A percentile compares a stretch with the other conserved stretches of the same genome.
These are phyloP conservation scores for Ia io DNA, from an alignment of 2,113 vertebrate genomes.

Conservation along the genomic window DNA sequence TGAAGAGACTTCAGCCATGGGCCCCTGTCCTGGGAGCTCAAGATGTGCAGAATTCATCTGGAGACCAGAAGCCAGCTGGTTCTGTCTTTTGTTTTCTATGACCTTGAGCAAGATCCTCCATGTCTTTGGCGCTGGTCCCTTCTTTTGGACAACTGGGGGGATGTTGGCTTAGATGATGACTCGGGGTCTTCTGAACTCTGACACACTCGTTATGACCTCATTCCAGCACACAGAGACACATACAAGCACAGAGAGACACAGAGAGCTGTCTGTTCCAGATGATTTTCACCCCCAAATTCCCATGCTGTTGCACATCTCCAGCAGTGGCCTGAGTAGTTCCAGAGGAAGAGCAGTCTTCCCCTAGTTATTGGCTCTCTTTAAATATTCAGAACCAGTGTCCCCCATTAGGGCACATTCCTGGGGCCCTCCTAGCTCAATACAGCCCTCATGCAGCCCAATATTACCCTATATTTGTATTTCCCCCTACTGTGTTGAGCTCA, in stretches of 20 bases:
- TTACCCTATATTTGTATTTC: background rate
- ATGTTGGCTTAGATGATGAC: background rate
- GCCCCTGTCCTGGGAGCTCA: background rate
- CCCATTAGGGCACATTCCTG: background rate
- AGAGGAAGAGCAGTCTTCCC: background rate
- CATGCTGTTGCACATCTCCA: background rate
- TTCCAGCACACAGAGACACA: background rate
- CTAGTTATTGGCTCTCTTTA: background rate
- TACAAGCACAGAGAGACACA: background rate
- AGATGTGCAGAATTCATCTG: background rate
- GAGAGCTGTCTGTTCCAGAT: background rate
- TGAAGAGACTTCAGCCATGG: background rate
- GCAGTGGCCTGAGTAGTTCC: background rate
- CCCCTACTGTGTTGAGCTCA: background rate
- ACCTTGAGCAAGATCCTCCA: background rate
- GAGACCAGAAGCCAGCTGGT: background rate
- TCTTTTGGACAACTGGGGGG: background rate
- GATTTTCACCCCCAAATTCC: background rate
- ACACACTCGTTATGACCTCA: background rate
- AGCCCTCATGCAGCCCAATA: background rate
- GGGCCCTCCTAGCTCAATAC: background rate
- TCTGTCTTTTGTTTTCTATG: background rate
- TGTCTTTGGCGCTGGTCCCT: background rate
- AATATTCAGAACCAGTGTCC: fast-evolving
- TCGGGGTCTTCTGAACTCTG: background rate